Evolutionary conservation across 2,113 vertebrate genomes (phyloP).

Genomic region (Eublepharis macularius): DNA sequence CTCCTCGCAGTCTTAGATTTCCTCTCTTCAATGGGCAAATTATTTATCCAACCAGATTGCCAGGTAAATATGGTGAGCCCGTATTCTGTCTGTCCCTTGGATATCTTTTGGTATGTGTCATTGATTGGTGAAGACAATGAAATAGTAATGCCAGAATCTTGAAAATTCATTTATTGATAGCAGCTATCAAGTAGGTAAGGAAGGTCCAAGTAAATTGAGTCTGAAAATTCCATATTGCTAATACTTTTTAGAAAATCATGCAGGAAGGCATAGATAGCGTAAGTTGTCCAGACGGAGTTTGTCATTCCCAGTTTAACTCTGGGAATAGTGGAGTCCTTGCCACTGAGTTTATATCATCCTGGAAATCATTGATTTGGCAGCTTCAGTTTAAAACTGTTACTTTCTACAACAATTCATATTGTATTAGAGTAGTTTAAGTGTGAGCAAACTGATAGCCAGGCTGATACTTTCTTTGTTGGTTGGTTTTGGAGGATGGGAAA

Average conservation of each 20-base stretch:
- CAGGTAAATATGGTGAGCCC: conserved; percentile 77
- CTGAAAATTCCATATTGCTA: background rate
- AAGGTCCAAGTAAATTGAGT: background rate
- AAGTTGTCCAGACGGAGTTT: background rate
- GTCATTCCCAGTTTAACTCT: background rate
- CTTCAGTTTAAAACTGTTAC: background rate
- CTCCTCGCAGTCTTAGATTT: conserved; percentile 82
- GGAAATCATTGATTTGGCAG: background rate
- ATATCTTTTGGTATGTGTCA: background rate
- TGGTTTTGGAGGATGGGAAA: background rate
- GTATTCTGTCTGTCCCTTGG: background rate
- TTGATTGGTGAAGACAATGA: background rate
- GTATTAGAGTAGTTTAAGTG: background rate
- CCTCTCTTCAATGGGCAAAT: conserved; percentile 83
- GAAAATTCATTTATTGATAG: background rate
- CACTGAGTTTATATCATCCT: background rate
- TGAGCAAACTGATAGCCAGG: background rate
- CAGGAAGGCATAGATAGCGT: background rate
- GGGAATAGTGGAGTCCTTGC: background rate
- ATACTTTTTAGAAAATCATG: background rate
- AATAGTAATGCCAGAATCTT: background rate
- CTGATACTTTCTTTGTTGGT: background rate
- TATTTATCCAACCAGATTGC: conserved; percentile 78
- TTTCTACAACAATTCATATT: background rate
- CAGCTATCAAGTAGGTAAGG: background rate